Conservation (phyloP, 2,888 invertebrate genomes). For the Tenthredo mesomela region DNA sequence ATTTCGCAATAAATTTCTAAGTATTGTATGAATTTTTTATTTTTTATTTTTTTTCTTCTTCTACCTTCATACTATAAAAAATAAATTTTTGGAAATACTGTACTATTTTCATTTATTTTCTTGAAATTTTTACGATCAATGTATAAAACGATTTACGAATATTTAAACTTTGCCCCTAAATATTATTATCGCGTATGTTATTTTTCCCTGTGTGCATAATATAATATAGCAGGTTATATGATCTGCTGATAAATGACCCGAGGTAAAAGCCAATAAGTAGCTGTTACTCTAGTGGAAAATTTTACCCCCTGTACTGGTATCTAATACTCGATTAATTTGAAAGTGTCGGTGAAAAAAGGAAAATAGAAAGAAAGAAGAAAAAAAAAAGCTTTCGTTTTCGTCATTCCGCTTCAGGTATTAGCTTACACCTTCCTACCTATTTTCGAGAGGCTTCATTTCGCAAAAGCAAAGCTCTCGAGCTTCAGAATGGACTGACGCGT, state of each 20-base stretch:
- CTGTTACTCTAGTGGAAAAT: constrained; percentile 27
- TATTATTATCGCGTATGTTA: not conserved
- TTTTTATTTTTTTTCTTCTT: not conserved
- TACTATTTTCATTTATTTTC: not conserved
- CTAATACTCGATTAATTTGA: constrained; percentile 30
- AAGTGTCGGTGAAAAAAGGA: not conserved
- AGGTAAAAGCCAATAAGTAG: constrained; percentile 28
- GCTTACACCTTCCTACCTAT: not conserved
- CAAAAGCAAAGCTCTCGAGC: not conserved
- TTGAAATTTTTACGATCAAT: not conserved
- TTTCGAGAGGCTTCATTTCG: not conserved
- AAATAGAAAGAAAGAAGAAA: not conserved
- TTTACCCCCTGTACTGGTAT: not conserved
- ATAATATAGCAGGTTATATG: constrained; percentile 28
- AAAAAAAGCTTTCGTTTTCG: not conserved
- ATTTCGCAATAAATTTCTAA: not conserved
- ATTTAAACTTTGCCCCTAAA: not conserved
- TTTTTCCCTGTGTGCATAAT: not conserved
- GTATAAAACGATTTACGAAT: not conserved
- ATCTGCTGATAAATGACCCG: not conserved
- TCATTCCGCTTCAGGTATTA: not conserved
- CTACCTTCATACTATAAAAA: not conserved
- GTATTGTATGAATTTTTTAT: not conserved
- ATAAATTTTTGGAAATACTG: not conserved
- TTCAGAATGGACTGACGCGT: not conserved